Evolutionary conservation across 2,888 invertebrate genomes (phyloP), one percentile per base, ranked within the genome.

Genomic region (Zele albiditarsus): DNA sequence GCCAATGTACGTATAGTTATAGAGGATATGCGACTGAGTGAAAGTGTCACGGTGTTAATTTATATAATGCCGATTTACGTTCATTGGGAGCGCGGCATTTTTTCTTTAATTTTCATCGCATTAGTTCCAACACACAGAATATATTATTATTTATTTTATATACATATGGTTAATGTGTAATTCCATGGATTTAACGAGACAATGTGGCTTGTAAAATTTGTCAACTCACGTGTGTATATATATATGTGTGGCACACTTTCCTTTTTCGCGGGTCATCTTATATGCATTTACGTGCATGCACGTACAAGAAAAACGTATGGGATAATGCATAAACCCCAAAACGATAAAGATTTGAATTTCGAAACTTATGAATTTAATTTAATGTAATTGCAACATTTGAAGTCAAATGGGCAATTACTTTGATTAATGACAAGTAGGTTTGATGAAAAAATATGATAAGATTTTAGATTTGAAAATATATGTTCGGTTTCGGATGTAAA

Each of bases 31-130:
- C 20, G 20, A 53, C 53, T 20, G n/a, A 53, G 53, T 62, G 62
- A 31, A 27, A 28, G 28, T 27, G 28, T 28, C 62, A n/a, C 28
- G 78, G 80, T 80, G 80, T 85, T 85, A 85, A 85, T 86, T 85
- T 83, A 83, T 83, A 84, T 85, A 84, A 85, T 81, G 79, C 82
- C 83, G 86, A 85, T 86, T 84, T 83, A 85, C 82, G 79, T 80
- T 81, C 78, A 72, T 75, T 69, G 49, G 28, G 31, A n/a, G 62
- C 6, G 62, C n/a, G 28, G 62, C 8, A 14, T 62, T 28, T 28
- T n/a, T 14, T 62, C 27, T 20, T 53, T 20, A 53, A 53, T 53
- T 53, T 53, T n/a, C n/a, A 53, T 53, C 53, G 53, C 53, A 53
- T 53, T 53, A 53, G 53, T 53, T 53, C 20, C 53, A 53, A 20